Conservation (phyloP, 2,888 invertebrate genomes). For the Dicyrtoma fusca region DNA sequence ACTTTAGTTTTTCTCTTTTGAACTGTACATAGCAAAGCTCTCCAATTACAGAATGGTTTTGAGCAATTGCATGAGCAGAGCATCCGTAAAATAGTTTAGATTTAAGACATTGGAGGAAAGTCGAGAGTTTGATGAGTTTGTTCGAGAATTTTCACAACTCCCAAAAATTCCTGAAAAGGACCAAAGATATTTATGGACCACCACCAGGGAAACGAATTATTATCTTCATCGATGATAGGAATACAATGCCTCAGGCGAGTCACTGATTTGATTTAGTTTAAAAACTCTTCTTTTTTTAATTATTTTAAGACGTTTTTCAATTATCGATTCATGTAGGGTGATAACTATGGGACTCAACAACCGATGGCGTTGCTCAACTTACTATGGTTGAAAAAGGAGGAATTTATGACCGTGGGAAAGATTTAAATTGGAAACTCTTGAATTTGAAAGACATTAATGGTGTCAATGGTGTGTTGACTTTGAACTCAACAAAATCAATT, state of each 20-base stretch:
- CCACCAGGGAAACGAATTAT: constrained; percentile 86
- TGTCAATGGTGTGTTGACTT: too few species aligned
- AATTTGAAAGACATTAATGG: constrained; percentile 78
- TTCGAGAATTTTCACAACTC: constrained; percentile 75
- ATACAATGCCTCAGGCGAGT: constrained; percentile 82
- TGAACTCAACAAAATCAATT: neutral
- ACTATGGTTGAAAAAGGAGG: constrained; percentile 85
- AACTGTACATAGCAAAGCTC: too few species aligned
- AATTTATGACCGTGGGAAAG: constrained; percentile 85
- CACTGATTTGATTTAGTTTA: neutral
- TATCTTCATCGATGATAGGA: constrained; percentile 91
- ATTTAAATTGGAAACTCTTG: constrained; percentile 85
- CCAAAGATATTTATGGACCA: constrained; percentile 87
- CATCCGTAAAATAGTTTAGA: too few species aligned
- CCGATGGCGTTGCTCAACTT: constrained; percentile 90
- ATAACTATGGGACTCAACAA: constrained; percentile 89
- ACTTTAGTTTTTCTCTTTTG: too few species aligned
- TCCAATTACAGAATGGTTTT: too few species aligned
- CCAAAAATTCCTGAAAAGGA: constrained; percentile 74
- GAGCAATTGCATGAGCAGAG: too few species aligned
- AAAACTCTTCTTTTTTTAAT: neutral
- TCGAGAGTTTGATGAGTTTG: constrained; percentile 75
- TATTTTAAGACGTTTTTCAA: neutral
- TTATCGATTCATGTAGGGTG: constrained; percentile 61
- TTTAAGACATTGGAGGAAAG: constrained; percentile 72